These are phyloP conservation scores for Platyrinchus mystaceus DNA, from an alignment of 2,797 vertebrate genomes.

Conservation along the genomic window DNA sequence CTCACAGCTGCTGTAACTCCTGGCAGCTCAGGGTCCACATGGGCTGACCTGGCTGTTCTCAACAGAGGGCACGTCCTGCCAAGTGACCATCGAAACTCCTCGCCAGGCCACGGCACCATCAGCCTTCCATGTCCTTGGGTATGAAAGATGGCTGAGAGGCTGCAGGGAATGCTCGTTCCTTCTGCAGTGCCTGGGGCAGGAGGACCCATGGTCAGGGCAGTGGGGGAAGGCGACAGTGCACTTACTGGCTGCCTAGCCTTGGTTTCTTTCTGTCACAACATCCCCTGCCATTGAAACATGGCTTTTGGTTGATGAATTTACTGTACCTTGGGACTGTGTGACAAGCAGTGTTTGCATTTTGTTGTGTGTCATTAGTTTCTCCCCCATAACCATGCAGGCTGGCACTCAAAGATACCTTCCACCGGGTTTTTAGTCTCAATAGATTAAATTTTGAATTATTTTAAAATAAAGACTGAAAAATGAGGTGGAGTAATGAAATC, in stretches of 20 bases:
- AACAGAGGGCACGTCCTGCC: neutral
- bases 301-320: neutral
- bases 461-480: constrained; percentile 2
- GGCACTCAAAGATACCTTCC: neutral
- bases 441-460: neutral
- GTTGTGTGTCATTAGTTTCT: neutral
- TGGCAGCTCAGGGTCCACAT: neutral
- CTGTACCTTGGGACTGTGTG: neutral
- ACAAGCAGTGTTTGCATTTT: neutral
- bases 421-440: neutral
- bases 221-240: neutral
- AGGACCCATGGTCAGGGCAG: neutral
- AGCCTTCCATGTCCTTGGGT: neutral
- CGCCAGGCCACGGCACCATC: neutral
- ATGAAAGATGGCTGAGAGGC: neutral
- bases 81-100: neutral
- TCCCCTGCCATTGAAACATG: neutral
- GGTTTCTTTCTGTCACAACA: neutral
- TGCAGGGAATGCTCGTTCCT: neutral
- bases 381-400: neutral
- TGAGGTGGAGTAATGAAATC: neutral
- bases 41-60: neutral
- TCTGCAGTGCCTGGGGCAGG: neutral
- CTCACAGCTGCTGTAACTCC: neutral
- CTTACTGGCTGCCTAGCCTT: neutral